Conservation (phyloP, 37 sponge, comb jelly and placozoan genomes). For the Beroe ovata region DNA sequence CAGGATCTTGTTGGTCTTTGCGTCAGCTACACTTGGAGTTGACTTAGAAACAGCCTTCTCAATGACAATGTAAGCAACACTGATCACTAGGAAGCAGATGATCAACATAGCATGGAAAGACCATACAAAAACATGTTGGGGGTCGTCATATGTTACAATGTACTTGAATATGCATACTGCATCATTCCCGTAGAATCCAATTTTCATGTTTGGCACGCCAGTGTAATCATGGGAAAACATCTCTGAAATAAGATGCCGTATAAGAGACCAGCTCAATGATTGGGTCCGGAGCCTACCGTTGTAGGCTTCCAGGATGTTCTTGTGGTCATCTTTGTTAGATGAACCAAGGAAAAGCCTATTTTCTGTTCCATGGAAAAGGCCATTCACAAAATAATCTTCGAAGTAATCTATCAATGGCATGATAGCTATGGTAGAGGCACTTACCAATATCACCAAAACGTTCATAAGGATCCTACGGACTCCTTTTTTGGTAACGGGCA, state of each 20-base stretch:
- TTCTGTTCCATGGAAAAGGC: neutral
- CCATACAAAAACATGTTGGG: neutral
- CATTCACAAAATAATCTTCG: constrained; percentile 8
- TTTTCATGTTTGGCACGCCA: neutral
- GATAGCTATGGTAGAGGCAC: neutral
- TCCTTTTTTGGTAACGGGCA: neutral
- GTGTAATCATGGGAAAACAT: constrained; percentile 41
- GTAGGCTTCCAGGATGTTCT: neutral
- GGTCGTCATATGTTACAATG: constrained; percentile 1
- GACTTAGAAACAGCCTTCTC: no score
- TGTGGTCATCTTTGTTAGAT: neutral
- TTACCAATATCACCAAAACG: neutral
- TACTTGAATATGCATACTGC: constrained; percentile 20
- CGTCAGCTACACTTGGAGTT: no score
- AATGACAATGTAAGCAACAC: no score
- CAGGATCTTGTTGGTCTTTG: no score
- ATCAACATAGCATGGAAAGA: no score
- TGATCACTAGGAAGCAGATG: no score
- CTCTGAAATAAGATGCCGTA: neutral
- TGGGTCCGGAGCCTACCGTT: neutral
- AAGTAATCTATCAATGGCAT: neutral
- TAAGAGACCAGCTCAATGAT: neutral
- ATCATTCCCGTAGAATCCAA: neutral
- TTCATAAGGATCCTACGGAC: neutral
- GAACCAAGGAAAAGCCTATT: neutral